Evolutionary conservation across 2,797 vertebrate genomes (phyloP).

Genomic region (Choloepus didactylus): DNA sequence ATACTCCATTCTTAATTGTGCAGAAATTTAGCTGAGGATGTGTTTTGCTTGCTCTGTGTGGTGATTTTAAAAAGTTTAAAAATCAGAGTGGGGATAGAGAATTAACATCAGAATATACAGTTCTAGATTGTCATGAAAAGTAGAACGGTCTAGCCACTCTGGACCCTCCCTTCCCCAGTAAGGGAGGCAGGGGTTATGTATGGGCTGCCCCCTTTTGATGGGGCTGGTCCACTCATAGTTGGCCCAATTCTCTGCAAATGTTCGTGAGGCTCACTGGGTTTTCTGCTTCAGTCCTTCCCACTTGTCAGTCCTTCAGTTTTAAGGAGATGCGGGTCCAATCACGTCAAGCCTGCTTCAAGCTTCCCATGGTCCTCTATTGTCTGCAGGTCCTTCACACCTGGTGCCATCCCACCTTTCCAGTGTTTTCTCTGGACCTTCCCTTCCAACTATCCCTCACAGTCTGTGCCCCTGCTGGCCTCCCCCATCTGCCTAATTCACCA

Average conservation of each 20-base stretch:
- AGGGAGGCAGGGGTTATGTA: neutral
- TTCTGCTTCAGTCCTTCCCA: neutral
- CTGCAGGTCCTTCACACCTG: neutral
- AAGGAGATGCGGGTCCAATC: neutral
- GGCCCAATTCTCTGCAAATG: neutral
- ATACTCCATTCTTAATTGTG: neutral
- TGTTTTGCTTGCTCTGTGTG: neutral
- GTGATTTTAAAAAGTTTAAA: constrained; percentile 9
- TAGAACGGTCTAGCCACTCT: rapidly evolving
- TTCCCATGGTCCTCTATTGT: neutral
- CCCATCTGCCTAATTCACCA: rapidly evolving
- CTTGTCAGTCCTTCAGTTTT: neutral
- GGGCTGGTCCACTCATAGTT: neutral
- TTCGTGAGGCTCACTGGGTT: neutral
- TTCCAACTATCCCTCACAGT: neutral
- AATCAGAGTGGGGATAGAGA: neutral
- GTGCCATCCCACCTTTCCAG: neutral
- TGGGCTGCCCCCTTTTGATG: neutral
- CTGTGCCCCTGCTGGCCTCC: neutral
- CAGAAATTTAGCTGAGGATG: neutral
- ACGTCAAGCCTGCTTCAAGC: neutral
- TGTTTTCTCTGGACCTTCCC: neutral
- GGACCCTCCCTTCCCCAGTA: neutral
- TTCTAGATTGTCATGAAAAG: neutral
- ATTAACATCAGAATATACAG: neutral